These are phyloP conservation scores for Harpalus rufipes DNA, from an alignment of 2,888 invertebrate species.

Conservation along the genomic window DNA sequence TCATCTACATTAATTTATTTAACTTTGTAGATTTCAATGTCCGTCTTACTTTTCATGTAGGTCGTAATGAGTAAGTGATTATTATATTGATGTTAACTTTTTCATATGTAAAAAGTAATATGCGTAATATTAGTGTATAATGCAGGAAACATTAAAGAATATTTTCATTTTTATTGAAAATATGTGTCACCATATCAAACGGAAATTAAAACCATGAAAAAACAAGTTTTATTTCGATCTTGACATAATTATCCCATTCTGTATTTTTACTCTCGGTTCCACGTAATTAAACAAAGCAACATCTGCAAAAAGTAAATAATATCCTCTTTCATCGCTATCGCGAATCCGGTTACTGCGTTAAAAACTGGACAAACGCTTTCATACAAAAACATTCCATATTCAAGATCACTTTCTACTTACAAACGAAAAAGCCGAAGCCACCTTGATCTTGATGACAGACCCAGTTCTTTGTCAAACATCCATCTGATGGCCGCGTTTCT, in stretches of 20 bases:
- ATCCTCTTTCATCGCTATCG: constrained; percentile 11
- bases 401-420: constrained; percentile 29
- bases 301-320: constrained; percentile 26
- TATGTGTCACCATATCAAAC: constrained; percentile 29
- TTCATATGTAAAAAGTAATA: background rate
- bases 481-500: constrained; percentile 4
- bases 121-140: background rate
- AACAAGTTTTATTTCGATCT: constrained; percentile 28
- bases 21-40: background rate
- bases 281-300: constrained; percentile 35
- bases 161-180: constrained; percentile 11
- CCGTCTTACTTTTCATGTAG: constrained; percentile 1
- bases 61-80: background rate
- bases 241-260: constrained; percentile 28
- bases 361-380: constrained; percentile 24
- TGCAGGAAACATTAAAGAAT: constrained; percentile 3
- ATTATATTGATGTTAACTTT: background rate
- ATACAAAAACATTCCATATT: constrained; percentile 7
- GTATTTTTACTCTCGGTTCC: constrained; percentile 43
- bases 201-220: constrained; percentile 10
- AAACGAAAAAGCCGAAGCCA: background rate
- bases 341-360: constrained; percentile 24
- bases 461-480: constrained; percentile 29
- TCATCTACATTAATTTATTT: too few relatives aligned
- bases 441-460: constrained; percentile 22